Conservation (phyloP, 2,797 vertebrate genomes). For the Sebastes kiyomatsui region DNA sequence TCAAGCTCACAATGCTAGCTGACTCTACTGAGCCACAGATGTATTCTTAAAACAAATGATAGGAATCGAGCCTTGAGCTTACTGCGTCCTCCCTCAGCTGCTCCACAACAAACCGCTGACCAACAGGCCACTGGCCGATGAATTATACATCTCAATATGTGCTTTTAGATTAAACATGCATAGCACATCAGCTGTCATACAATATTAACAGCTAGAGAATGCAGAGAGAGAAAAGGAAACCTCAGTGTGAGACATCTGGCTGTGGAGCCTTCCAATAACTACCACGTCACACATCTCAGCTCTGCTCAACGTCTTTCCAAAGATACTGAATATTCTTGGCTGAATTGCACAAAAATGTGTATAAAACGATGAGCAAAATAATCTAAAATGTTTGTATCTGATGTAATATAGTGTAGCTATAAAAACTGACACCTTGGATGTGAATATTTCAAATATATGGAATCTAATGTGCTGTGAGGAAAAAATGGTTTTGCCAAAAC, state of each 20-base stretch:
- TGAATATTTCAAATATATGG: neutral
- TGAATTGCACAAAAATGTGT: neutral
- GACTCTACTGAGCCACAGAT: neutral
- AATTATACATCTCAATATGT: constrained; percentile 73
- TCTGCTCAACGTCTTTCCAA: neutral
- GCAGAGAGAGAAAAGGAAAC: neutral
- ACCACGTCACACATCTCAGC: neutral
- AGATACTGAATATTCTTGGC: neutral
- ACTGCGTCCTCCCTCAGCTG: neutral
- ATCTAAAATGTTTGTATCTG: neutral
- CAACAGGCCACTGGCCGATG: constrained; percentile 33
- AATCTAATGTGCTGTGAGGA: neutral
- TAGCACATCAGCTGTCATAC: constrained; percentile 65
- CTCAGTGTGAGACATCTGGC: neutral
- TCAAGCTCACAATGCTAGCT: neutral
- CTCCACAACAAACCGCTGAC: constrained; percentile 19
- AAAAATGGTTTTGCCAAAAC: neutral
- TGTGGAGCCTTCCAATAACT: neutral
- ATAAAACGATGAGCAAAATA: fast-evolving
- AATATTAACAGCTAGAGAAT: constrained; percentile 69
- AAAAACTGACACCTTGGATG: neutral
- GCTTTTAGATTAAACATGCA: constrained; percentile 63
- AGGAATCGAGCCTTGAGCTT: neutral
- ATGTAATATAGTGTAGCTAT: neutral
- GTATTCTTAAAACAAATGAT: neutral